Percentiles rank a stretch among this genome's conserved stretches.
Evolutionary conservation across 2,888 invertebrate species (phyloP).

Genomic region (Chloroclysta siterata): DNA sequence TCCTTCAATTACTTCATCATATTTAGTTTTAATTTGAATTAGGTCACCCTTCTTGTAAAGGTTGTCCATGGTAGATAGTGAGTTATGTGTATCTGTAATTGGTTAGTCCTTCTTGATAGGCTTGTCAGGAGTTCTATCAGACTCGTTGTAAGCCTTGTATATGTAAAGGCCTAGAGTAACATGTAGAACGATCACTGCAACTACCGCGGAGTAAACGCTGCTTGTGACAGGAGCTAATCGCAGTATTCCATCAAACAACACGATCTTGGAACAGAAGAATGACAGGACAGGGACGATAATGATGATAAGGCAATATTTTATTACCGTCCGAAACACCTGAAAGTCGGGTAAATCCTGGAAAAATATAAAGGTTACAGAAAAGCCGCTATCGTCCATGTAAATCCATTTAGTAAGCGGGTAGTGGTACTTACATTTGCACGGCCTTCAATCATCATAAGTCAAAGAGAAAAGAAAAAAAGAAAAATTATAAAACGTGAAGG

Average conservation of each 20-base stretch:
- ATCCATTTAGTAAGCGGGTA: neutral
- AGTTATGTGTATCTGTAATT: conserved; percentile 2
- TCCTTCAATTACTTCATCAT: conserved; percentile 74
- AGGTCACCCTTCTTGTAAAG: conserved; percentile 79
- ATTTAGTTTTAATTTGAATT: conserved; percentile 76
- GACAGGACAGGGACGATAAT: conserved; percentile 90
- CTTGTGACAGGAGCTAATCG: conserved; percentile 84
- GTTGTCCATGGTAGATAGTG: conserved; percentile 70
- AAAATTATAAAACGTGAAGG: conserved; percentile 33
- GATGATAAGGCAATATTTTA: conserved; percentile 90
- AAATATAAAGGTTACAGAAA: conserved; percentile 31
- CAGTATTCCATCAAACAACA: conserved; percentile 89
- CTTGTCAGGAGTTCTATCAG: conserved; percentile 64
- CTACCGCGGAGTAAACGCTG: conserved; percentile 91
- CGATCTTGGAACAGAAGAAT: conserved; percentile 89
- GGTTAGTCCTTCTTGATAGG: conserved; percentile 77
- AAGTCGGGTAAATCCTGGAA: conserved; percentile 88
- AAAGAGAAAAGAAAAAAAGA: conserved; percentile 59
- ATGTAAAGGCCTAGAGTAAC: conserved; percentile 91
- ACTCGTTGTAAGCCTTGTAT: conserved; percentile 89
- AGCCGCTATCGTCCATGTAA: conserved; percentile 10
- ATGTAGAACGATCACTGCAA: conserved; percentile 90
- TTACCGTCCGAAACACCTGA: conserved; percentile 89
- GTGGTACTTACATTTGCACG: conserved; percentile 77
- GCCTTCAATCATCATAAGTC: conserved; percentile 81